A percentile compares a stretch with the other conserved stretches of the same genome.
Evolutionary conservation across 2,888 invertebrate genomes (phyloP).

Genomic region (Gandaritis pyraliata): DNA sequence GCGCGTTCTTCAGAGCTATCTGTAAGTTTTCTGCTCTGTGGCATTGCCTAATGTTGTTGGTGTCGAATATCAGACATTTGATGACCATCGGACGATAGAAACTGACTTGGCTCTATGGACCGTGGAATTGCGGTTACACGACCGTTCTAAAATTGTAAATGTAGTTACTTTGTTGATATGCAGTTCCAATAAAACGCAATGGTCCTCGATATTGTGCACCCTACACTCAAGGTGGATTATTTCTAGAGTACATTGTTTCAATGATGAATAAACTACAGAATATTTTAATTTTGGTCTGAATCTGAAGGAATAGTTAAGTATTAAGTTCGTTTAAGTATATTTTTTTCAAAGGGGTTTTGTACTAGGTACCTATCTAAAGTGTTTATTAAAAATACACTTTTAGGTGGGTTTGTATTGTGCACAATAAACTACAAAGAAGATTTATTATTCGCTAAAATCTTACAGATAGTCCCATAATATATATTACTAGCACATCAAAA

Average conservation of each 20-base stretch:
- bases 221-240: neutral
- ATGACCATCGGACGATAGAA: slow-evolving; percentile 52
- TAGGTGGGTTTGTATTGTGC: neutral
- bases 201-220: slow-evolving; percentile 5
- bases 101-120: slow-evolving; percentile 64
- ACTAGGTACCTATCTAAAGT: neutral
- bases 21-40: slow-evolving; percentile 12
- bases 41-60: slow-evolving; percentile 56
- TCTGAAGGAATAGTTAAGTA: no score
- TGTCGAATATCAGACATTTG: slow-evolving; percentile 64
- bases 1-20: no score
- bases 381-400: neutral
- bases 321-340: no score
- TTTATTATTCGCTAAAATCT: slow-evolving; percentile 7
- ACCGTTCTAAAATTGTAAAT: slow-evolving; percentile 32
- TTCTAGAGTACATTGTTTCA: no score
- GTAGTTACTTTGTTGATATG: neutral
- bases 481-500: neutral
- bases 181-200: slow-evolving; percentile 3
- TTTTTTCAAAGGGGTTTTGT: neutral
- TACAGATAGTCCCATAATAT: slow-evolving; percentile 3
- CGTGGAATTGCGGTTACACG: slow-evolving; percentile 65
- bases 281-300: no score
- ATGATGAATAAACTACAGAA: no score
- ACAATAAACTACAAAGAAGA: neutral